These are phyloP conservation scores for Acholoe squamosa DNA, from an alignment of 2,888 invertebrate genomes.

Conservation along the genomic window DNA sequence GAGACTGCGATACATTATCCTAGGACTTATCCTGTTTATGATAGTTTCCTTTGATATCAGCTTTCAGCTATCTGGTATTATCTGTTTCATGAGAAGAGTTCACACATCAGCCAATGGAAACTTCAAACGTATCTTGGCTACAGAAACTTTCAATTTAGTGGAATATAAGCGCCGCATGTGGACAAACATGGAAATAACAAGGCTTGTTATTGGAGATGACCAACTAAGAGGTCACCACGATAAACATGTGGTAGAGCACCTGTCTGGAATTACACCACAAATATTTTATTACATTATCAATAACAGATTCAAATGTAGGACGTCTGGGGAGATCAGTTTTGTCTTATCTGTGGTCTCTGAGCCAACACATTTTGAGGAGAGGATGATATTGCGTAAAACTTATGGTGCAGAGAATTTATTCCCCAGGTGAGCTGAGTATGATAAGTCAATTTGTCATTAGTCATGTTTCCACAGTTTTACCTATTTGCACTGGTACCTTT, in stretches of 20 bases:
- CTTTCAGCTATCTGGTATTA: too few species aligned
- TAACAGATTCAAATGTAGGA: background rate
- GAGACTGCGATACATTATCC: too few species aligned
- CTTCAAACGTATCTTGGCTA: too few species aligned
- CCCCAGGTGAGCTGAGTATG: background rate
- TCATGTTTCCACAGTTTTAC: background rate
- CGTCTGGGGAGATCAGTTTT: background rate
- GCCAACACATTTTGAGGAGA: background rate
- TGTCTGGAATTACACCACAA: background rate
- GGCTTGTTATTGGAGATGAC: background rate
- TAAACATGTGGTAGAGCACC: too few species aligned
- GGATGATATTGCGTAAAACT: background rate
- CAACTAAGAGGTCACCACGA: background rate
- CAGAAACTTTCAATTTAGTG: too few species aligned
- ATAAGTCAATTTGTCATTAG: background rate
- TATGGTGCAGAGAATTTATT: background rate
- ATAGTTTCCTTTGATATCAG: too few species aligned
- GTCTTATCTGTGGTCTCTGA: background rate
- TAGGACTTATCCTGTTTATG: too few species aligned
- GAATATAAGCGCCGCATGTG: too few species aligned
- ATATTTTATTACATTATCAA: background rate
- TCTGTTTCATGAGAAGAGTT: too few species aligned
- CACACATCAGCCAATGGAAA: too few species aligned
- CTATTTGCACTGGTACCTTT: background rate
- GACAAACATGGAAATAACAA: background rate